Base-by-base conservation (phyloP, 2,797 vertebrate species). In the Euphonia xanthogaster region DNA sequence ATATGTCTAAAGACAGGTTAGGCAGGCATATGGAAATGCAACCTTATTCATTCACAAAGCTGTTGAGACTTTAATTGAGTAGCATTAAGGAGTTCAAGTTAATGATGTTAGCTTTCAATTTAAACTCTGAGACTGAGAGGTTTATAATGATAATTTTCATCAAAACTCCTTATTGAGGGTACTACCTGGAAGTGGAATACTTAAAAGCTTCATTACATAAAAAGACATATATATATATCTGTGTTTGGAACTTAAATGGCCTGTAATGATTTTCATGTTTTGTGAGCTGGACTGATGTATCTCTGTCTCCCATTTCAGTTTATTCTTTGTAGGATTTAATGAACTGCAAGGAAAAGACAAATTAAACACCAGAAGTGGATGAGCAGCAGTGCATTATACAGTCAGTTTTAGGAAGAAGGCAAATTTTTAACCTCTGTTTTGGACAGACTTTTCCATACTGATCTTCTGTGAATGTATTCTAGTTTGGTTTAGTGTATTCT, bases 31-130 rank as follows among this genome's bases (percentile, higher is more conserved):
- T 66, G 51, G 71, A 95, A 92, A 54, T 6, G 12, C 54, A 78
- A 18, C 63, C 55, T 81, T 81, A 95, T 81, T 78, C 66, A 91
- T 93, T 90, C 55, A 66, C 83, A 78, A 94, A 93, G 23, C 79
- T 91, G 40, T 75, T 92, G 75, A 91, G 78, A 67, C 35, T 80
- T 86, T 91, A 93, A 94, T 83, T 91, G 62, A 75, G 25, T 76
- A 88, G 47, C 54, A 78, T 86, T 86, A 88, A 77, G 51, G 51
- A 75, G 14, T 86, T 95, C 50, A 65, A 53, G 37, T 75, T 88
- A 86, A 86, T 90, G 33, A 75, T 86, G 58, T 78, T 94, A 81
- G 31, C 47, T 87, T 92, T 66, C 58, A 89, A 6, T 93, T 94
- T 83, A 91, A 95, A 75, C 35, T 37, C 58, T 68, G 60, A 83